These are phyloP conservation scores for Oncorhynchus nerka DNA, from an alignment of 2,113 vertebrate genomes.

Conservation along the genomic window DNA sequence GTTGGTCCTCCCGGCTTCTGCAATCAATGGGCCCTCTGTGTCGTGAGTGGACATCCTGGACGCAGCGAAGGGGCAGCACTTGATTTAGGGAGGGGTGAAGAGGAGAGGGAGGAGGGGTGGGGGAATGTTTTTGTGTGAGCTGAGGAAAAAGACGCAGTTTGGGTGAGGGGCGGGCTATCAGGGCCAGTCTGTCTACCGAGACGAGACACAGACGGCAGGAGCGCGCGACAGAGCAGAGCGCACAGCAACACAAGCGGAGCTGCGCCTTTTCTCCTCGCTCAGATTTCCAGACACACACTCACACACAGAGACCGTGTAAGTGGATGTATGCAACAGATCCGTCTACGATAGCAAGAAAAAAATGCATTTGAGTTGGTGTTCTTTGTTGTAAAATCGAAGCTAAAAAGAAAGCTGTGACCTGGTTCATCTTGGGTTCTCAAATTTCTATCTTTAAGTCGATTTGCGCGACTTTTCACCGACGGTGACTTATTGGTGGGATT, in stretches of 20 bases:
- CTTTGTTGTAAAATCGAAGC: background rate
- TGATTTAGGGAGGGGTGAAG: conserved; percentile 64
- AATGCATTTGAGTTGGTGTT: conserved; percentile 7
- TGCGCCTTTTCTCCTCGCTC: conserved; percentile 53
- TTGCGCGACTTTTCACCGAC: conserved; percentile 17
- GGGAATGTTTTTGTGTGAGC: conserved; percentile 74
- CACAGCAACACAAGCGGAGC: conserved; percentile 39
- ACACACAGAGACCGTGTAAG: conserved; percentile 51
- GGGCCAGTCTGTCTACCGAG: conserved; percentile 53
- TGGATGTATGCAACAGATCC: conserved; percentile 54
- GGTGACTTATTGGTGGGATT: conserved; percentile 19
- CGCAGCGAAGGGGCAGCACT: conserved; percentile 69
- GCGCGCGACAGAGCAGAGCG: conserved; percentile 38
- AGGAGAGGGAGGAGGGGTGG: background rate
- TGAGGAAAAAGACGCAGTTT: conserved; percentile 76
- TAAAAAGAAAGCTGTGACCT: background rate
- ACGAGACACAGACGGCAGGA: conserved; percentile 45
- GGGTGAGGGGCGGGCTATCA: conserved; percentile 67
- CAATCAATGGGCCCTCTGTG: conserved; percentile 65
- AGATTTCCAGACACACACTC: conserved; percentile 35
- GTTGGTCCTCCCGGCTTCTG: background rate
- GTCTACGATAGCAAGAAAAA: conserved; percentile 6
- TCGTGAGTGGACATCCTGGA: conserved; percentile 67
- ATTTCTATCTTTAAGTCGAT: conserved; percentile 28
- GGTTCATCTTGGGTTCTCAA: background rate